Percentiles rank a stretch among this genome's conserved stretches.
Evolutionary conservation across 2,797 vertebrate genomes (phyloP).

Genomic region (Apodemus agrarius): DNA sequence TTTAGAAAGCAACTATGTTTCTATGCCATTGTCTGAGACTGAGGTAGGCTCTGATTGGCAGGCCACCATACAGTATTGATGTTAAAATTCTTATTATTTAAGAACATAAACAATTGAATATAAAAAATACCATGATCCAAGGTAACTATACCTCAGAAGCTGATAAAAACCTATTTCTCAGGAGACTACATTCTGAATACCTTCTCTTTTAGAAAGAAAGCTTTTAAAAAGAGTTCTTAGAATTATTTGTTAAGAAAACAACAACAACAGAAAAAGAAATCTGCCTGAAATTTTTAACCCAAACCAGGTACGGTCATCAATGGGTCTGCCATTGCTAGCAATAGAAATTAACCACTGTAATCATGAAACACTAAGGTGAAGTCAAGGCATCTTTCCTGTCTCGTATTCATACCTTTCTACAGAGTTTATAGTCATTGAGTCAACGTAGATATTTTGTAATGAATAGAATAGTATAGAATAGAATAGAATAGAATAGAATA

Average conservation of each 20-base stretch:
- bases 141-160: not conserved
- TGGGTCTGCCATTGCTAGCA: not conserved
- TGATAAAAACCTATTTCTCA: not conserved
- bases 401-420: not conserved
- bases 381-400: not conserved
- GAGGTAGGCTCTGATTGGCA: not conserved
- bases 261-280: not conserved
- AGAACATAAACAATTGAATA: not conserved
- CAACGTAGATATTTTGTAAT: not conserved
- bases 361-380: not conserved
- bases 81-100: slow-evolving; percentile 10
- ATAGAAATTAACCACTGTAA: not conserved
- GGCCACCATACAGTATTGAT: not conserved
- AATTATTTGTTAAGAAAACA: not conserved
- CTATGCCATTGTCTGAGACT: not conserved
- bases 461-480: not conserved
- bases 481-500: not conserved
- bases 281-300: not conserved
- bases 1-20: not conserved
- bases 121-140: slow-evolving; percentile 28
- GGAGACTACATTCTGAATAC: not conserved
- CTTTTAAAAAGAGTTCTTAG: not conserved
- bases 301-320: not conserved
- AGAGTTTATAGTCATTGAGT: not conserved
- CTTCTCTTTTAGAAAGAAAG: not conserved